Evolutionary conservation across 2,113 vertebrate genomes (phyloP).

Genomic region (Chlorodrepanis virens): DNA sequence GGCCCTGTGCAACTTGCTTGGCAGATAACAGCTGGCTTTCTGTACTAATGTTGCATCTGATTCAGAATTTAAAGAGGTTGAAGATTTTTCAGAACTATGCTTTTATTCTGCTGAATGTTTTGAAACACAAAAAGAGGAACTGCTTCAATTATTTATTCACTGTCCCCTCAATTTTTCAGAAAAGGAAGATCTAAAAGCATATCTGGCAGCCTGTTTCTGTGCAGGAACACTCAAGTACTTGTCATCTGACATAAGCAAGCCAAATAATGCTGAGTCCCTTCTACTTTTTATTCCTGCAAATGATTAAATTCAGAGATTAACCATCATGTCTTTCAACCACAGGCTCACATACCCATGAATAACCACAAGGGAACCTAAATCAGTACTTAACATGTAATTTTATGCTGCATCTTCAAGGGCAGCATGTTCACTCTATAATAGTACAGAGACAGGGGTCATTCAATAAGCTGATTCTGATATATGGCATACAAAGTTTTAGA

Average conservation of each 20-base stretch:
- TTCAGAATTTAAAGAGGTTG: not conserved
- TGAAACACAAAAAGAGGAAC: not conserved
- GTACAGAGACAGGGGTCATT: not conserved
- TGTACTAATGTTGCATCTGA: not conserved
- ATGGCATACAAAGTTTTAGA: not conserved
- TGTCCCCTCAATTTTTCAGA: not conserved
- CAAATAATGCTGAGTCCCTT: not conserved
- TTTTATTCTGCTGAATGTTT: not conserved
- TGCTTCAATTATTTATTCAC: not conserved
- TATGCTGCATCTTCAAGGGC: not conserved
- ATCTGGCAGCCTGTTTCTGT: not conserved
- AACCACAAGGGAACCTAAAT: not conserved
- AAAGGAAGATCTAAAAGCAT: not conserved
- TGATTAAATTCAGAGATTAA: conserved; percentile 24
- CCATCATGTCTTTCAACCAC: not conserved
- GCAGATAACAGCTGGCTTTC: not conserved
- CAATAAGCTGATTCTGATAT: not conserved
- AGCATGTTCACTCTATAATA: not conserved
- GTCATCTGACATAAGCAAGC: not conserved
- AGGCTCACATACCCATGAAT: not conserved
- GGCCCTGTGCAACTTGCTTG: not conserved
- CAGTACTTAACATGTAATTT: not conserved
- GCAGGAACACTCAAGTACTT: not conserved
- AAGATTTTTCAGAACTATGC: not conserved
- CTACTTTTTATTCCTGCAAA: not conserved